phyloP scores from a whole-genome alignment of 2,797 vertebrate genomes.

The Scomberomorus guttatus region DNA sequence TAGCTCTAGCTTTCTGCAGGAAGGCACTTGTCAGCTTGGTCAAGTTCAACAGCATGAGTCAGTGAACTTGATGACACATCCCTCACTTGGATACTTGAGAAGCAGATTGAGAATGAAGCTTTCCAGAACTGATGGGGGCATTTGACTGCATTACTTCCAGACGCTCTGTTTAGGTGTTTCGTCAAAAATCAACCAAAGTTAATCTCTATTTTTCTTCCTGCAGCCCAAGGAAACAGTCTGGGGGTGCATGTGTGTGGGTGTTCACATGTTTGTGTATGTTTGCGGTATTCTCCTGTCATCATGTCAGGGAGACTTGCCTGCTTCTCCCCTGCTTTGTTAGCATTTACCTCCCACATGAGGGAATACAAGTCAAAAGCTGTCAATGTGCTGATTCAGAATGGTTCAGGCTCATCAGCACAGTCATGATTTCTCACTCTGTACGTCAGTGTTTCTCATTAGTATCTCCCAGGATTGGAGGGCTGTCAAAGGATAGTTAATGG shows the following conservation, averaged over 20 bases:
- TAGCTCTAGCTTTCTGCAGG: constrained; percentile 12
- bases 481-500: background rate
- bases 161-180: constrained; percentile 56
- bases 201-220: constrained; percentile 44
- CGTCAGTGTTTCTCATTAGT: constrained; percentile 5
- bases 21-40: background rate
- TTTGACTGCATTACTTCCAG: constrained; percentile 31
- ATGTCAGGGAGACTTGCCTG: constrained; percentile 5
- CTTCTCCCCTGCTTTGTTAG: constrained; percentile 37
- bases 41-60: too few relatives aligned
- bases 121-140: constrained; percentile 38
- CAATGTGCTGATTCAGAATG: constrained; percentile 24
- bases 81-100: constrained; percentile 16
- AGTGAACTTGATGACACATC: background rate
- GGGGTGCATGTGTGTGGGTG: background rate
- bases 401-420: background rate
- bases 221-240: constrained; percentile 15
- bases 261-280: constrained; percentile 10
- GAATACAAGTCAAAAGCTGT: constrained; percentile 18
- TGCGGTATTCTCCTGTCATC: constrained; percentile 38
- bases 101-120: constrained; percentile 24
- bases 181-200: constrained; percentile 32
- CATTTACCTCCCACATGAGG: constrained; percentile 26
- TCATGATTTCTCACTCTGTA: constrained; percentile 7
- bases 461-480: background rate